Percentiles rank a stretch among this genome's conserved stretches.
phyloP scores from a whole-genome alignment of 2,113 vertebrate genomes.

The Gobiocypris rarus region DNA sequence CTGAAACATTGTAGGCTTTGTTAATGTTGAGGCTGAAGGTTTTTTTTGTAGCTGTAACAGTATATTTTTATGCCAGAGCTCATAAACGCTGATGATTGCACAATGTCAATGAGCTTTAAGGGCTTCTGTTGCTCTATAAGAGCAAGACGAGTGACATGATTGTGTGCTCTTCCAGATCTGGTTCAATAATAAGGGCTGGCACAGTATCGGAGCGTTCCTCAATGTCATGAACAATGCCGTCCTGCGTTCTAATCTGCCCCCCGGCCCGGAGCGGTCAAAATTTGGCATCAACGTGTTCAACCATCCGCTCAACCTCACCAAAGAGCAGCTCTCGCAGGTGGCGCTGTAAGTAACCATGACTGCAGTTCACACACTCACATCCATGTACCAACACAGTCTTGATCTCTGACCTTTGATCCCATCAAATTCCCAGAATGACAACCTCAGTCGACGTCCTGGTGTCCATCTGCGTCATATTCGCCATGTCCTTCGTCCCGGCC shows the following conservation, averaged over 20 bases:
- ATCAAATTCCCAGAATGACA: conserved; percentile 84
- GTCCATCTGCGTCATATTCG: conserved; percentile 88
- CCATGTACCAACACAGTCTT: background rate
- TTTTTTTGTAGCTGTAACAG: background rate
- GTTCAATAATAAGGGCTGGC: conserved; percentile 99
- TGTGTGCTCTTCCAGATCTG: conserved; percentile 82
- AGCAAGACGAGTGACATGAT: conserved; percentile 19
- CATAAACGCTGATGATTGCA: background rate
- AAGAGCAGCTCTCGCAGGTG: conserved; percentile 96
- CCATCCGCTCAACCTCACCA: conserved; percentile 96
- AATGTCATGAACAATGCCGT: conserved; percentile 97
- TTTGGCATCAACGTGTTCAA: conserved; percentile 93
- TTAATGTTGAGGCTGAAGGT: background rate
- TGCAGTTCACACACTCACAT: background rate
- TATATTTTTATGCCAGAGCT: background rate
- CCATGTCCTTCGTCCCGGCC: conserved; percentile 88
- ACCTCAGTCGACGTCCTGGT: conserved; percentile 95
- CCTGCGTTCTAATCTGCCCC: conserved; percentile 85
- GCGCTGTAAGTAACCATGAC: conserved; percentile 84
- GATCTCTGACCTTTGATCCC: background rate
- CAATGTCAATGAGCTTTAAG: background rate
- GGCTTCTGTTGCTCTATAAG: background rate
- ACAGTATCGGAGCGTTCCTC: conserved; percentile 91
- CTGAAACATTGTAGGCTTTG: background rate
- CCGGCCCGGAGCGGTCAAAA: conserved; percentile 80